Percentiles rank a stretch among this genome's conserved stretches.
Conservation (phyloP, 2,888 invertebrate genomes). For the Thysanoteuthis rhombus region DNA sequence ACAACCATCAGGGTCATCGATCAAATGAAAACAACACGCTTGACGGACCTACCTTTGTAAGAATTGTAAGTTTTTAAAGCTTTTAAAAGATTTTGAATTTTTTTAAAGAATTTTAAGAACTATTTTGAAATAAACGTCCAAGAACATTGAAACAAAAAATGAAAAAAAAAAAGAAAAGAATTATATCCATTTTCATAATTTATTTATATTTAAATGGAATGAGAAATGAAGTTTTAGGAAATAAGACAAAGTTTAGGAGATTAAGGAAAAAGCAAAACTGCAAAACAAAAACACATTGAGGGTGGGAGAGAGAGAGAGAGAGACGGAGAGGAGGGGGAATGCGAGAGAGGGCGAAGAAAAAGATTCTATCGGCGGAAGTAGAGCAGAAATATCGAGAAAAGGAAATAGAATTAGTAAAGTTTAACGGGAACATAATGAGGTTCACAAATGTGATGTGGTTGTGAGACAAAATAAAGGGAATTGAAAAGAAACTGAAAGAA, state of each 20-base stretch:
- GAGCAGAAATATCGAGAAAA: too few relatives aligned
- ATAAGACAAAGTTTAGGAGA: neutral
- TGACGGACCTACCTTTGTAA: too few relatives aligned
- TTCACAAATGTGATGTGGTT: neutral
- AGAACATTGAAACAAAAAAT: too few relatives aligned
- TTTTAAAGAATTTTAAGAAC: too few relatives aligned
- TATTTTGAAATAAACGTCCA: too few relatives aligned
- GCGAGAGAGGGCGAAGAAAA: neutral
- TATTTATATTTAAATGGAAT: too few relatives aligned
- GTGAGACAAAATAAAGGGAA: neutral
- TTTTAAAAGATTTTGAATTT: too few relatives aligned
- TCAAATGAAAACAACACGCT: too few relatives aligned
- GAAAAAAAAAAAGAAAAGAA: too few relatives aligned
- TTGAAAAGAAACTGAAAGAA: neutral
- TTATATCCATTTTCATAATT: too few relatives aligned
- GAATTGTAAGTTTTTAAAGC: too few relatives aligned
- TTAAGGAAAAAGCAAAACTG: neutral
- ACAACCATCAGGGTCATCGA: too few relatives aligned
- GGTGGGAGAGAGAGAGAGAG: neutral
- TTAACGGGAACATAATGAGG: neutral
- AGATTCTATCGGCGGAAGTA: neutral
- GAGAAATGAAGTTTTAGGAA: neutral
- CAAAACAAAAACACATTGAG: neutral
- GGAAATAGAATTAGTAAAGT: neutral
- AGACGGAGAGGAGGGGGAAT: neutral